These are phyloP conservation scores for Menura novaehollandiae DNA, from an alignment of 2,113 vertebrate species.

Conservation along the genomic window DNA sequence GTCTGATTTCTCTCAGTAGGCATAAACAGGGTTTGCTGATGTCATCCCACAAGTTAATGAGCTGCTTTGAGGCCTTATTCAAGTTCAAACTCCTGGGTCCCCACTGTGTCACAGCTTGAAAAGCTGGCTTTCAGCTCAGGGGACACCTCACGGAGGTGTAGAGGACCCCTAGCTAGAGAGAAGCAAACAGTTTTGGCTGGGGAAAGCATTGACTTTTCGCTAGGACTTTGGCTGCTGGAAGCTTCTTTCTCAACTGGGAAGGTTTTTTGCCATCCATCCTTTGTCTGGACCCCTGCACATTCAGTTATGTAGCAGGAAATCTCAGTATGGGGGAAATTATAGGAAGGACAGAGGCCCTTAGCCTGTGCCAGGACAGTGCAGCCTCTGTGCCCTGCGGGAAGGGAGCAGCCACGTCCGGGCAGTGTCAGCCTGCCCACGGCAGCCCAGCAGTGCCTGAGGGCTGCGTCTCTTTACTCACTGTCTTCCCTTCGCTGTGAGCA, in stretches of 20 bases:
- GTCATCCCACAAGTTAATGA: neutral
- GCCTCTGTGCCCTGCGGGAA: neutral
- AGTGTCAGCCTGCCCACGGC: neutral
- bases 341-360: neutral
- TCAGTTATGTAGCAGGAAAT: neutral
- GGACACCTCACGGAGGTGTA: rapidly evolving
- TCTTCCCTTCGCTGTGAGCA: neutral
- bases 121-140: neutral
- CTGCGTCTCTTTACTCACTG: neutral
- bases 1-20: constrained; percentile 38
- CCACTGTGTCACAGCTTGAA: neutral
- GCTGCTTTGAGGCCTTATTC: neutral
- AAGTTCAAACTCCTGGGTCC: neutral
- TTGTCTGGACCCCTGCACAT: neutral
- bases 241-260: neutral
- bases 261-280: neutral
- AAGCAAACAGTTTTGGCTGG: neutral
- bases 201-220: neutral
- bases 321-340: neutral
- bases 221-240: neutral
- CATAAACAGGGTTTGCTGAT: neutral
- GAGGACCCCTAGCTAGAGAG: neutral
- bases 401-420: neutral
- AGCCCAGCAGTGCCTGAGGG: neutral
- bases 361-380: neutral